Evolutionary conservation across 92 coral and sea anemone genomes (phyloP), one percentile per base, ranked within the genome.

Genomic region (Muricea muricata): DNA sequence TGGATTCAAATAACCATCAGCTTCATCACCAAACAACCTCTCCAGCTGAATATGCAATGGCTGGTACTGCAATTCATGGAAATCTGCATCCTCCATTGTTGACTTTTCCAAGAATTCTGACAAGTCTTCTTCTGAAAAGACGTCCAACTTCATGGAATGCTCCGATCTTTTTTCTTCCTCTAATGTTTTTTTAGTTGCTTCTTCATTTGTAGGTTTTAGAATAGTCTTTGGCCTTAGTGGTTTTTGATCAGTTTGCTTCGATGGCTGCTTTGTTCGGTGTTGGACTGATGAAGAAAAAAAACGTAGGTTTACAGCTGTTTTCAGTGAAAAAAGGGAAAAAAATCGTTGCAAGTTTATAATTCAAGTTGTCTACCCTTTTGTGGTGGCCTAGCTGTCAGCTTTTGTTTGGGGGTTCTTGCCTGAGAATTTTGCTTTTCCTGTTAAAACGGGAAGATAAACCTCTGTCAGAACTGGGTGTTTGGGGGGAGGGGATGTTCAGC

Each of bases 31-130:
- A 25, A 95, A 77, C 30, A 90, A 46, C 35, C 70, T 87, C 74
- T 91, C 86, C 0, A 95, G 91, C 73, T 95, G 98, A 7, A 92
- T 92, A 2, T 93, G 93, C 8, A 95, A 87, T 2, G 98, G 93
- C 20, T 93, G 90, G 32, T 86, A 81, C 29, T 93, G 75, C 9
- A 96, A 71, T 40, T 93, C 98, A 48, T 80, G 91, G 46, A 96
- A 96, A 58, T 96, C 90, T 32, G 89, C 95, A 45, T 78, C 20
- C 28, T 78, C 52, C 83, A 78, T 58, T 7, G 55, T 78, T 11
- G 65, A 47, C 21, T 78, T 35, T 34, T 78, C 83, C n/a, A 78
- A 32, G 52, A 78, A 24, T 21, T 78, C 83, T n/a, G 70, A 78
- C 25, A 78, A 17, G 35, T 78, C 70, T 29, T 78, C 83, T 57